These are phyloP conservation scores for Aricia agestis DNA, from an alignment of 1,140 invertebrate genomes.

Conservation along the genomic window DNA sequence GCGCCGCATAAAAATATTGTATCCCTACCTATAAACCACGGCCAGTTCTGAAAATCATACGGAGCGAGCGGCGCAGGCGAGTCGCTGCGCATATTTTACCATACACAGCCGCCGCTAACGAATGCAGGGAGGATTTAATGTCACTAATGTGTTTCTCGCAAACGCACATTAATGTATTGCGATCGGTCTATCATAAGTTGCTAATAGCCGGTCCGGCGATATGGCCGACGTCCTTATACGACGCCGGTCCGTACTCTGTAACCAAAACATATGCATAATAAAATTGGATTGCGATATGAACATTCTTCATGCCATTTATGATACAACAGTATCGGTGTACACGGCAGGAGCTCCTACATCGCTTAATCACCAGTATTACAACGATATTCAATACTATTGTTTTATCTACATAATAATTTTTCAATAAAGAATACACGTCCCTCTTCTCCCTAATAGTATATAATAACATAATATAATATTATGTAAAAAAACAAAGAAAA, in stretches of 20 bases:
- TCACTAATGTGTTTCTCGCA: slow-evolving; percentile 67
- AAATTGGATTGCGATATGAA: slow-evolving; percentile 1
- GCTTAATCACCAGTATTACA: neutral
- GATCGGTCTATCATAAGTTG: slow-evolving; percentile 49
- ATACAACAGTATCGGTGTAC: neutral
- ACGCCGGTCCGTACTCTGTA: neutral
- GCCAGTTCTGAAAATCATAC: slow-evolving; percentile 76
- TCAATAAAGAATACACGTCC: too few relatives aligned
- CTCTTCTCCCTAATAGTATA: too few relatives aligned
- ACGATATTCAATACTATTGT: too few relatives aligned
- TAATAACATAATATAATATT: too few relatives aligned
- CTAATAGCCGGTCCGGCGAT: slow-evolving; percentile 14
- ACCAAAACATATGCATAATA: neutral
- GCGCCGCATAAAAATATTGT: slow-evolving; percentile 73
- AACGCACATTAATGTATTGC: slow-evolving; percentile 62
- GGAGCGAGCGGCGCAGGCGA: slow-evolving; percentile 61
- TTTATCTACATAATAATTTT: too few relatives aligned
- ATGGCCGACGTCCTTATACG: slow-evolving; percentile 13
- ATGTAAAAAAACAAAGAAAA: too few relatives aligned
- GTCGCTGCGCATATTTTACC: slow-evolving; percentile 70
- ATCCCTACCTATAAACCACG: slow-evolving; percentile 64
- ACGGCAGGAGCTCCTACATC: neutral
- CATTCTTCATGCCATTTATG: neutral
- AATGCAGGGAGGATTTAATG: slow-evolving; percentile 72
- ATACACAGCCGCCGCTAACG: slow-evolving; percentile 62